Percentiles rank a stretch among this genome's conserved stretches.
Evolutionary conservation across 2,797 vertebrate genomes (phyloP).

Genomic region (Fundulus diaphanus): DNA sequence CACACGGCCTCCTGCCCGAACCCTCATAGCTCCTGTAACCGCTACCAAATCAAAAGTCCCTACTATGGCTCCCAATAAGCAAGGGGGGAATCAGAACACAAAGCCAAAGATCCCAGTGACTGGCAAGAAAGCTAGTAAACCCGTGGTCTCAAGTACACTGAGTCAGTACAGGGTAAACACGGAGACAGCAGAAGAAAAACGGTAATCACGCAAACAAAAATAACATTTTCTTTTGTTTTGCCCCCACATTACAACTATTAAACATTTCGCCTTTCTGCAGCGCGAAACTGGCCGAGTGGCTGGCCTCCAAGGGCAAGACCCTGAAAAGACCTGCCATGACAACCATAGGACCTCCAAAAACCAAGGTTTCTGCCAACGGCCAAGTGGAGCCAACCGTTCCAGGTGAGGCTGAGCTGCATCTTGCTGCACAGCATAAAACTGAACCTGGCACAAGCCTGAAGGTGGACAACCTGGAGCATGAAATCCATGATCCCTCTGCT

Average conservation of each 20-base stretch:
- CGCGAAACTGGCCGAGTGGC: conserved; percentile 79
- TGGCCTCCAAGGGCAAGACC: conserved; percentile 78
- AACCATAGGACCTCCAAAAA: conserved; percentile 26
- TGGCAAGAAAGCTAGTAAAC: conserved; percentile 63
- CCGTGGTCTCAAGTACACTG: conserved; percentile 51
- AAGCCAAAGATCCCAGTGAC: conserved; percentile 52
- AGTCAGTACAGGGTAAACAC: conserved; percentile 73
- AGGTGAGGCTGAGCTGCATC: conserved; percentile 8
- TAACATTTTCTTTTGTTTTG: background rate
- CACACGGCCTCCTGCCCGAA: conserved; percentile 38
- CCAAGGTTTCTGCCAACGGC: conserved; percentile 34
- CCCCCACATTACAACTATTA: background rate
- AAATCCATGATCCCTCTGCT: conserved; percentile 6
- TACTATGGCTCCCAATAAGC: conserved; percentile 34
- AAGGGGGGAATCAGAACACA: conserved; percentile 33
- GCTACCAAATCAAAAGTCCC: conserved; percentile 41
- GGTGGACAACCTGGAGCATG: background rate
- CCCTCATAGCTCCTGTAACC: conserved; percentile 21
- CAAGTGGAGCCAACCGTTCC: conserved; percentile 12
- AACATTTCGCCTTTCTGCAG: conserved; percentile 49
- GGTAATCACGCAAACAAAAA: conserved; percentile 67
- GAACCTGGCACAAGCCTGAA: conserved; percentile 21
- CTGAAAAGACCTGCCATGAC: conserved; percentile 75
- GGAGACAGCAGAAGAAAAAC: conserved; percentile 83
- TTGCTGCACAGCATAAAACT: background rate